Evolutionary conservation across 2,113 vertebrate species (phyloP), one percentile per base, ranked within the genome.

Genomic region (Nycticryphes semicollaris): DNA sequence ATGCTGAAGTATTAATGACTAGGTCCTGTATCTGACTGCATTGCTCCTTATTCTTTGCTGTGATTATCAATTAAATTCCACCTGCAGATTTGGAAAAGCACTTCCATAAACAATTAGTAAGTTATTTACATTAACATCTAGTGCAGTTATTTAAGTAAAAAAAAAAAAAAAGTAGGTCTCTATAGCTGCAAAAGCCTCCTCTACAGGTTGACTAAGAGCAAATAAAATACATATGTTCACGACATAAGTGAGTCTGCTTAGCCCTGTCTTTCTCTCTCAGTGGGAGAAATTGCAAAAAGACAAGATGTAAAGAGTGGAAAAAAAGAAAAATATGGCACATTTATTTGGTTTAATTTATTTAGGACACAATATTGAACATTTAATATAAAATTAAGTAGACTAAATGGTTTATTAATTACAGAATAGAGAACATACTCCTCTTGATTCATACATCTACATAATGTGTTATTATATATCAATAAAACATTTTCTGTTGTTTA

Each of bases 401-500:
- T 50, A 93, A 88, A 74, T 73, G 11, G 47, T 63, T 91, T 96
- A 96, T 95, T 95, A 96, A 97, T 96, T 87, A 77, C 39, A 84
- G 54, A 93, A 90, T 25, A 94, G 70, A 85, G 39, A 88, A 75
- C 39, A 62, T 41, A 78, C 41, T 81, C 57, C 41, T 69, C 67
- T 73, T 74, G 63, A 77, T 94, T 94, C 56, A 68, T 56, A 57
- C 22, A 91, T 92, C 67, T 95, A 75, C 59, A 81, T 92, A 94
- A 97, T 77, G 35, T 85, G 56, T 78, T 94, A 87, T 84, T 82
- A 67, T 76, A 66, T 60, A 90, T 80, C 88, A 95, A 94, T 89
- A 97, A 97, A 95, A 85, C 63, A 94, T 95, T 95, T 94, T 89
- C 57, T 86, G 72, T 85, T 97, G 90, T 94, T 97, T 70, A 93